Evolutionary conservation across 2,113 vertebrate genomes (phyloP).

Genomic region (Physeter macrocephalus): DNA sequence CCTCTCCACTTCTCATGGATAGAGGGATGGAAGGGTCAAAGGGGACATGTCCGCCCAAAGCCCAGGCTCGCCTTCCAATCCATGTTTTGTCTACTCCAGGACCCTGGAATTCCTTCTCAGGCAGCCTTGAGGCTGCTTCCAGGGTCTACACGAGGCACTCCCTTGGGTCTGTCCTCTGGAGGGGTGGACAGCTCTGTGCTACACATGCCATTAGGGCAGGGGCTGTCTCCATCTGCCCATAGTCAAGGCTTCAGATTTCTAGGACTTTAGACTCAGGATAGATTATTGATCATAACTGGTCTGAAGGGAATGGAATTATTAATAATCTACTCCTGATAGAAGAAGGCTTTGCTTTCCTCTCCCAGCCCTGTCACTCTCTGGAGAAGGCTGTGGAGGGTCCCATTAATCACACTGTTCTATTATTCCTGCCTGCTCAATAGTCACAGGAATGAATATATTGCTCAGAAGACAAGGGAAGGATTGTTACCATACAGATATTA

Average conservation of each 20-base stretch:
- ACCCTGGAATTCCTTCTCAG: background rate
- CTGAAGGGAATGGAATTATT: conserved; percentile 49
- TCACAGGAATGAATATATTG: conserved; percentile 57
- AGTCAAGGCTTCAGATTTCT: background rate
- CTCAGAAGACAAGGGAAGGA: conserved; percentile 53
- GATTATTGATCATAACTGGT: conserved; percentile 33
- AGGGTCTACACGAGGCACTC: background rate
- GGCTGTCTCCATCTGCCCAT: background rate
- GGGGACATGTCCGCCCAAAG: background rate
- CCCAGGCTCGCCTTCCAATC: background rate
- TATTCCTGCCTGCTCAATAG: conserved; percentile 42
- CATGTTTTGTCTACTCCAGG: background rate
- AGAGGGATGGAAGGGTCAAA: background rate
- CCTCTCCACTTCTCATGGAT: background rate
- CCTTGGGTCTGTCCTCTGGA: background rate
- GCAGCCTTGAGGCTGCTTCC: background rate
- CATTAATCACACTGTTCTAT: conserved; percentile 69
- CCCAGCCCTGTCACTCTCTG: conserved; percentile 46
- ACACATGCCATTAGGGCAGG: fast-evolving
- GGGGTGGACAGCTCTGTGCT: background rate
- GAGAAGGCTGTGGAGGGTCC: conserved; percentile 34
- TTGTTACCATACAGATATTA: conserved; percentile 24
- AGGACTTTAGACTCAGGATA: background rate
- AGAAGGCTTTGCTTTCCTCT: background rate
- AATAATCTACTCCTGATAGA: conserved; percentile 68